A percentile compares a stretch with the other conserved stretches of the same genome.
phyloP scores from a whole-genome alignment of 2,113 vertebrate genomes.

The Falco punctatus region DNA sequence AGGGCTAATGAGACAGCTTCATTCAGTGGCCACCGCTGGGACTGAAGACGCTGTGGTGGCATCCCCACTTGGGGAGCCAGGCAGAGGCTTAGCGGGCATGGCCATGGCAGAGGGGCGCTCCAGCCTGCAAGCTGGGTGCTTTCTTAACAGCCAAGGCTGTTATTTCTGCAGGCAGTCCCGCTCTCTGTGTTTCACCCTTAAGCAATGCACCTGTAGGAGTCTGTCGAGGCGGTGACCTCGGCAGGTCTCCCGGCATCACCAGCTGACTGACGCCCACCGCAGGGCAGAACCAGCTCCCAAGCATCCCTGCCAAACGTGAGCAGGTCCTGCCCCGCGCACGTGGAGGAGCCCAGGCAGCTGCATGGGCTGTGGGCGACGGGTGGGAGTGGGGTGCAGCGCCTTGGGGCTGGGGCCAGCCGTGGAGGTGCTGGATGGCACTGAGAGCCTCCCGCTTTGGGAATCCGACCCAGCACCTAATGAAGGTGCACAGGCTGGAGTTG shows the following conservation, averaged over 20 bases:
- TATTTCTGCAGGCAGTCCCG: background rate
- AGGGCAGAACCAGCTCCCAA: rapidly evolving
- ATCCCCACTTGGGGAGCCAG: background rate
- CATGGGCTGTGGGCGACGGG: background rate
- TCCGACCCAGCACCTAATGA: background rate
- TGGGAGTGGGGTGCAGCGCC: background rate
- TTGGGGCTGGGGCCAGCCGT: background rate
- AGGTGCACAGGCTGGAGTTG: background rate
- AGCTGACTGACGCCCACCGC: background rate
- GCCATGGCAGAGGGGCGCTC: background rate
- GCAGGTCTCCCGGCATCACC: background rate
- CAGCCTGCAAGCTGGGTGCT: rapidly evolving
- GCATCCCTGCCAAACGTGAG: background rate
- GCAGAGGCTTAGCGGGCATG: rapidly evolving
- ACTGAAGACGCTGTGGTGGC: background rate
- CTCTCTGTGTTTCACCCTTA: background rate
- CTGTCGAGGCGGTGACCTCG: background rate
- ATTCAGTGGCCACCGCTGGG: background rate
- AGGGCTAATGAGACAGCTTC: rapidly evolving
- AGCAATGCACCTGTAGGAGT: background rate
- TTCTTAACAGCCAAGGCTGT: background rate
- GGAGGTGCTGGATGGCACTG: background rate
- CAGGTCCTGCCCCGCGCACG: background rate
- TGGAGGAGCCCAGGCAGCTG: background rate
- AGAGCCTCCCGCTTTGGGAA: background rate